These are phyloP conservation scores for Saccostrea echinata DNA, from an alignment of 1,140 invertebrate species.

Conservation along the genomic window DNA sequence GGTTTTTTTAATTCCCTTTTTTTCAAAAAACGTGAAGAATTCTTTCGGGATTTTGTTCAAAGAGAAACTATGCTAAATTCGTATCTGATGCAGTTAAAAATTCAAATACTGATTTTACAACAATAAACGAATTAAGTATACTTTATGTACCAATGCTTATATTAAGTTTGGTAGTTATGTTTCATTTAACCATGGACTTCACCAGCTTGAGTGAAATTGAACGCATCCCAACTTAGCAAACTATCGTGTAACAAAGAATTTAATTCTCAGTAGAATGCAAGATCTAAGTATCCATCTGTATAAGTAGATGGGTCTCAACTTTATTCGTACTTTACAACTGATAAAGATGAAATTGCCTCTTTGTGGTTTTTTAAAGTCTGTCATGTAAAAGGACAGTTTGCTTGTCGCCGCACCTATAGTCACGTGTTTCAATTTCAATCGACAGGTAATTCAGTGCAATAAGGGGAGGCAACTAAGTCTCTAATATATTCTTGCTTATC, in stretches of 20 bases:
- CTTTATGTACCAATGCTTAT: too few relatives aligned
- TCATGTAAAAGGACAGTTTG: neutral
- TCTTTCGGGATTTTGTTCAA: too few relatives aligned
- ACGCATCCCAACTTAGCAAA: neutral
- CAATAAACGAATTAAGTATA: too few relatives aligned
- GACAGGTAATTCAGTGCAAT: slow-evolving; percentile 10
- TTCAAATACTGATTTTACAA: too few relatives aligned
- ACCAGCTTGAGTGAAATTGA: neutral
- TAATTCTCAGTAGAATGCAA: neutral
- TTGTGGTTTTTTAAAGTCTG: slow-evolving; percentile 27
- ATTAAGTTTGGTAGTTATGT: too few relatives aligned
- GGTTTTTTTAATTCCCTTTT: too few relatives aligned
- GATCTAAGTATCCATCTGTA: neutral
- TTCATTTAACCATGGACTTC: too few relatives aligned
- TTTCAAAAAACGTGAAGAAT: too few relatives aligned
- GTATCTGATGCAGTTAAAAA: too few relatives aligned
- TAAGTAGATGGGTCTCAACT: neutral
- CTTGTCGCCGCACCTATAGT: slow-evolving; percentile 25
- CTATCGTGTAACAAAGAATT: neutral
- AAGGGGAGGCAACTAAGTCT: neutral
- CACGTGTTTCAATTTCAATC: neutral
- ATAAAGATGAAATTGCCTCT: slow-evolving; percentile 15
- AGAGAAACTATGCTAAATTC: too few relatives aligned
- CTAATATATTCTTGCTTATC: neutral
- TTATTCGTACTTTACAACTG: slow-evolving; percentile 18